Evolutionary conservation across 2,113 vertebrate species (phyloP), one percentile per base, ranked within the genome.

Genomic region (Periophthalmus modestus): DNA sequence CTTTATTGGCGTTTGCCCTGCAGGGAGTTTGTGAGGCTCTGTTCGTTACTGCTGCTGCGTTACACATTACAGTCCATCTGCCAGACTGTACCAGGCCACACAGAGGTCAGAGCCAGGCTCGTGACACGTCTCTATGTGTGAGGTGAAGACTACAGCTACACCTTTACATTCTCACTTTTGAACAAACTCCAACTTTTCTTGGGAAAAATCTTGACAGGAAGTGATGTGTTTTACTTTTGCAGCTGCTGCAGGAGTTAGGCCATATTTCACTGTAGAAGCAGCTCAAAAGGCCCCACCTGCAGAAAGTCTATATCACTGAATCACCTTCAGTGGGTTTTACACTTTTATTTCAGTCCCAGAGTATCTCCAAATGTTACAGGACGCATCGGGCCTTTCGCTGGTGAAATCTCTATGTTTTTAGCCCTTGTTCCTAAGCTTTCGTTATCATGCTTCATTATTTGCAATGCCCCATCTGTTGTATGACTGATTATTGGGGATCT

Each of bases 1-100:
- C 90, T 92, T 93, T 88, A 91, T 88, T 88, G 84, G 82, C 75
- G 85, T 75, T 43, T 69, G 16, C 85, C 85, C 88, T 87, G 83
- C 76, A 85, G 88, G 90, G 84, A 81, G 72, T 80, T 83, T 81
- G 61, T 84, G 68, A 47, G 72, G 71, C 48, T 59, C 77, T 81
- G 73, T 84, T 74, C 65, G 68, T 82, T 80, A 71, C 50, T 55
- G 79, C 28, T 70, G 75, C 85, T 81, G 84, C 72, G 73, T 81
- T 81, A 77, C 79, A 80, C 80, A 84, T 88, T 89, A 88, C 28
- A 10, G 77, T 89, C 83, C 77, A 85, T 82, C 74, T 83, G 73
- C 71, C 48, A 59, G 28, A 5, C 69, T 75, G 69, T 18, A 84
- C 68, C 16, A 71, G 71, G 71, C 72, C 77, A 52, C 62, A 57